phyloP scores from a whole-genome alignment of 2,113 vertebrate genomes.

The Poeciliopsis occidentalis region DNA sequence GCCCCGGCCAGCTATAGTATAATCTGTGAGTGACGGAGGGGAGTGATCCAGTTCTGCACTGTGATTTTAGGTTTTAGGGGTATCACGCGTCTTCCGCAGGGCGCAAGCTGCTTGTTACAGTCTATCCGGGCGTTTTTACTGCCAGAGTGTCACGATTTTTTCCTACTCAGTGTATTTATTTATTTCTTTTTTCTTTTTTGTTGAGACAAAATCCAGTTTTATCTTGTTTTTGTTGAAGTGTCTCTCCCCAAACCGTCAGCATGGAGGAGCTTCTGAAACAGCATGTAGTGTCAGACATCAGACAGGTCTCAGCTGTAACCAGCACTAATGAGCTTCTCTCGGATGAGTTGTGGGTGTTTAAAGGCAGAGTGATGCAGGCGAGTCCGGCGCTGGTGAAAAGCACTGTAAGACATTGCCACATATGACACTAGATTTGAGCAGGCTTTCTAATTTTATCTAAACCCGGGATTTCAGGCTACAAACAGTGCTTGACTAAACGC shows the following conservation, averaged over 20 bases:
- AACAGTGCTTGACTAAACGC: neutral
- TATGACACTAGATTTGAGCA: slow-evolving; percentile 14
- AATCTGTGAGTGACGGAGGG: slow-evolving; percentile 51
- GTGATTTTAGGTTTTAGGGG: slow-evolving; percentile 31
- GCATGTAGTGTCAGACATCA: slow-evolving; percentile 39
- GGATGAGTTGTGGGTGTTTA: slow-evolving; percentile 38
- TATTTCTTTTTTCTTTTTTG: slow-evolving; percentile 50
- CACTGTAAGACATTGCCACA: slow-evolving; percentile 7
- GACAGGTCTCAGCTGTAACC: slow-evolving; percentile 38
- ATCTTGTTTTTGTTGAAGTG: slow-evolving; percentile 41
- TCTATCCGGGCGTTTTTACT: slow-evolving; percentile 1
- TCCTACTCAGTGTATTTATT: neutral
- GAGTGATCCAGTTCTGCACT: slow-evolving; percentile 32
- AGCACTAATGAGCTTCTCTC: slow-evolving; percentile 43
- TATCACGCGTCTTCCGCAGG: slow-evolving; percentile 7
- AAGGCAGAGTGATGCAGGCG: slow-evolving; percentile 7
- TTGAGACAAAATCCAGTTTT: slow-evolving; percentile 43
- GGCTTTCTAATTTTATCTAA: neutral
- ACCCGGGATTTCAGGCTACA: neutral
- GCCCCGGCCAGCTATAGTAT: slow-evolving; percentile 58
- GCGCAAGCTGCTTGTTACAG: slow-evolving; percentile 3
- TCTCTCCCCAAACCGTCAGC: slow-evolving; percentile 20
- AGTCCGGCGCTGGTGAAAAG: slow-evolving; percentile 5
- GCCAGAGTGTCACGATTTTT: slow-evolving; percentile 19
- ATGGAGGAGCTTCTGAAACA: slow-evolving; percentile 42